These are phyloP conservation scores for Eidolon helvum DNA, from an alignment of 2,113 vertebrate species.

Conservation along the genomic window DNA sequence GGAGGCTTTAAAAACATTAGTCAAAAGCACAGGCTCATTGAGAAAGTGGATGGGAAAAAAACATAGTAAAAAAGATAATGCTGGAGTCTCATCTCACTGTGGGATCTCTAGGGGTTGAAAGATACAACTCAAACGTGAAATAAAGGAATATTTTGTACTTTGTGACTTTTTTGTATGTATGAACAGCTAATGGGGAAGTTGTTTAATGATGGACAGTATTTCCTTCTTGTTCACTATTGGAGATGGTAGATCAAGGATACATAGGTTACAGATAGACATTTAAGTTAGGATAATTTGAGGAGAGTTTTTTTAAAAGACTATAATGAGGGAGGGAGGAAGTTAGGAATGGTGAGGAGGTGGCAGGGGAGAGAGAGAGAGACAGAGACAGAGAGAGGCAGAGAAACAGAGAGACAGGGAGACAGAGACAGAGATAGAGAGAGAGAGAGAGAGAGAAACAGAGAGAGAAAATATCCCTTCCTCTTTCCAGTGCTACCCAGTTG, in stretches of 20 bases:
- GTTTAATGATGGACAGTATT: background rate
- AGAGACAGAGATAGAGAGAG: background rate
- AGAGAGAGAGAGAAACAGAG: background rate
- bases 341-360: no score
- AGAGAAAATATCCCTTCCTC: background rate
- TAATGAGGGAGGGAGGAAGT: background rate
- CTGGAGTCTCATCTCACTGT: background rate
- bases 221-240: background rate
- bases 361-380: no score
- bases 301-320: background rate
- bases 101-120: background rate
- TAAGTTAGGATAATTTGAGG: background rate
- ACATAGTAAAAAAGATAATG: background rate
- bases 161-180: background rate
- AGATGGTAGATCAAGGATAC: background rate
- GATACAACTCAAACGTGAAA: background rate
- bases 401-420: no score
- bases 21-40: background rate
- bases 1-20: background rate
- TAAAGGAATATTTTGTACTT: background rate
- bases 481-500: background rate
- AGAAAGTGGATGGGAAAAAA: background rate
- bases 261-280: background rate
- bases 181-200: background rate
- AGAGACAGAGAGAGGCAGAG: no score